Evolutionary conservation across 2,888 invertebrate species (phyloP).

Genomic region (Tromatobia lineatoria): DNA sequence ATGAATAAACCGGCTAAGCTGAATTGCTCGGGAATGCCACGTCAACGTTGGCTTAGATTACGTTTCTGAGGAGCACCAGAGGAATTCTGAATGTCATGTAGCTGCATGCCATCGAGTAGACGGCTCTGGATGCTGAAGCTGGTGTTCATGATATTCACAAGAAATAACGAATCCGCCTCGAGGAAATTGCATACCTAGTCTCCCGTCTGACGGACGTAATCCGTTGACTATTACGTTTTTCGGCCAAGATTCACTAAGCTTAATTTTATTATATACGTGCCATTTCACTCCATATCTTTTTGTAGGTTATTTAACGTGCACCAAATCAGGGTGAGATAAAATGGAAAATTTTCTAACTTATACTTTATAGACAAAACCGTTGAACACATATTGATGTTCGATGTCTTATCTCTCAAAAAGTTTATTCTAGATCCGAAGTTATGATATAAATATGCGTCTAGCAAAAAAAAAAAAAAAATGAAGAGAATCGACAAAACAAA

Average conservation of each 20-base stretch:
- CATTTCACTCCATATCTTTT: not conserved
- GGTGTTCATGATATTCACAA: slow-evolving; percentile 40
- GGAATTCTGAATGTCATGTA: slow-evolving; percentile 44
- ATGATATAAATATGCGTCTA: not conserved
- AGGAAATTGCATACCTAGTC: slow-evolving; percentile 53
- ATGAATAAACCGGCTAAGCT: slow-evolving; percentile 5
- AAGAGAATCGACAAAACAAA: not conserved
- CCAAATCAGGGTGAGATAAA: no score
- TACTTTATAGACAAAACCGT: no score
- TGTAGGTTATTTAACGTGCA: not conserved
- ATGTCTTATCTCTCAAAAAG: no score
- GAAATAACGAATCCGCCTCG: slow-evolving; percentile 54
- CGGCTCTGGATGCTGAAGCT: slow-evolving; percentile 30
- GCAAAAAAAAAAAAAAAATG: not conserved
- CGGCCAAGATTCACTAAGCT: not conserved
- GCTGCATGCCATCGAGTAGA: slow-evolving; percentile 30
- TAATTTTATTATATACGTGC: not conserved
- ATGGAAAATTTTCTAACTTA: no score
- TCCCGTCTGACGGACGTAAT: slow-evolving; percentile 23
- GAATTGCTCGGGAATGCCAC: slow-evolving; percentile 45
- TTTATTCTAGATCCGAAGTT: no score
- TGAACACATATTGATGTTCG: no score
- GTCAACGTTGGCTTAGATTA: slow-evolving; percentile 44
- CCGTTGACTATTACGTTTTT: not conserved
- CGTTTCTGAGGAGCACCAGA: slow-evolving; percentile 24